Conservation (phyloP, 2,113 vertebrate species). For the Neomonachus schauinslandi region DNA sequence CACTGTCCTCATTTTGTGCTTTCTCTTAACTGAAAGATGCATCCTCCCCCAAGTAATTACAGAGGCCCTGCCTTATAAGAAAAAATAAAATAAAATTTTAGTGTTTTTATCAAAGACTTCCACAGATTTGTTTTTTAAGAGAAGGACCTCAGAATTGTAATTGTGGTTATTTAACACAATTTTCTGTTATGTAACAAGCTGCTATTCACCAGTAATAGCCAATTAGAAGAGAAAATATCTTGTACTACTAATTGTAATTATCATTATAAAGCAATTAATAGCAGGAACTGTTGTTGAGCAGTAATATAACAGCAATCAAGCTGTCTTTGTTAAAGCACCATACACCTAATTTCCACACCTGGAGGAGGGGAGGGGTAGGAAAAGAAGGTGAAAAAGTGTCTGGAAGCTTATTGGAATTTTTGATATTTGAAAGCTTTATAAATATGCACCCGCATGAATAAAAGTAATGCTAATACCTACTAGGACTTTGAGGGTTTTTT, state of each 20-base stretch:
- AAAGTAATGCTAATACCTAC: not conserved
- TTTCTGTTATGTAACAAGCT: slow-evolving; percentile 75
- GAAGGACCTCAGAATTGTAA: slow-evolving; percentile 47
- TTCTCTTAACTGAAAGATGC: slow-evolving; percentile 30
- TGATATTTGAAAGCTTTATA: slow-evolving; percentile 26
- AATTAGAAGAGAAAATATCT: slow-evolving; percentile 75
- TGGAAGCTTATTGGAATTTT: not conserved
- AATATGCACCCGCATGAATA: not conserved
- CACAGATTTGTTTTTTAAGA: slow-evolving; percentile 35
- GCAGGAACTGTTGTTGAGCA: slow-evolving; percentile 28
- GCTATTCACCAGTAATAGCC: slow-evolving; percentile 73
- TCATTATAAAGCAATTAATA: slow-evolving; percentile 76
- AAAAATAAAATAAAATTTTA: not conserved
- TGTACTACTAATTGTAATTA: slow-evolving; percentile 66
- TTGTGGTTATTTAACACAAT: slow-evolving; percentile 66
- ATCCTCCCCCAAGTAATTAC: not conserved
- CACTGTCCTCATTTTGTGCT: not conserved
- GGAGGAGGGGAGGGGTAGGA: not conserved
- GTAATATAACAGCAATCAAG: slow-evolving; percentile 45
- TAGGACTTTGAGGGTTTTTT: not conserved
- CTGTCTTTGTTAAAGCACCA: slow-evolving; percentile 36
- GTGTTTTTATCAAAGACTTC: slow-evolving; percentile 55
- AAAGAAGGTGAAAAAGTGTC: not conserved
- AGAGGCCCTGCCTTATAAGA: not conserved
- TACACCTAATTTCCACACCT: slow-evolving; percentile 24